Evolutionary conservation across 2,797 vertebrate genomes (phyloP), one percentile per base, ranked within the genome.

Genomic region (Pangasius djambal): DNA sequence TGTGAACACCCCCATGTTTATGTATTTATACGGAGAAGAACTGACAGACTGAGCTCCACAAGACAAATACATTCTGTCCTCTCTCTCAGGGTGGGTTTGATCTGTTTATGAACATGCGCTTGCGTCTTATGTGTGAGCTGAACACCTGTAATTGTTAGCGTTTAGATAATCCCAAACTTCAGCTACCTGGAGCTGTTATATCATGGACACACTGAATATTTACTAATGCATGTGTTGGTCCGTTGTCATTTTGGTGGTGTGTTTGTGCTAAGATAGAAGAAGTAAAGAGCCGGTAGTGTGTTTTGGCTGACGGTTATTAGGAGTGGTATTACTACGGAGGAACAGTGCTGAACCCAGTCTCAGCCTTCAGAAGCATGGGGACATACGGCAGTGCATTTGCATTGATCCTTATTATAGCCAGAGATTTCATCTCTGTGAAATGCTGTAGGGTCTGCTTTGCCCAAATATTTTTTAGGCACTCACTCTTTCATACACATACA

Each of bases 401-500:
- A 95, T 95, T 96, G 95, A 96, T 95, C 95, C 95, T 93, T 95
- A 95, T 96, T 95, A 96, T 93, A 92, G 92, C 90, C 89, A 89
- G 92, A 94, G 94, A 95, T 95, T 95, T 95, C 92, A 94, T 92
- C 89, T 89, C 89, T 87, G 83, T 91, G 88, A 91, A 94, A 93
- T 72, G 90, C 91, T 92, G 63, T 44, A 40, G 6, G 63, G 87
- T 89, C 25, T 90, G 89, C 91, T 90, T 89, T 15, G 85, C 77
- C 79, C 89, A 91, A 83, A 90, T 31, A 91, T 88, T 92, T 93
- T 91, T 85, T 87, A 79, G 79, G 69, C 77, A 78, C 86, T 50
- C 22, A 65, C 31, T 57, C 67, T 9, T 81, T 6, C 6, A n/a
- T 65, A 31, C 77, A 63, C 85, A 78, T 48, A 48, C 44, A 52